Base-by-base conservation (phyloP, 2,797 vertebrate species). In the Lerista edwardsae region DNA sequence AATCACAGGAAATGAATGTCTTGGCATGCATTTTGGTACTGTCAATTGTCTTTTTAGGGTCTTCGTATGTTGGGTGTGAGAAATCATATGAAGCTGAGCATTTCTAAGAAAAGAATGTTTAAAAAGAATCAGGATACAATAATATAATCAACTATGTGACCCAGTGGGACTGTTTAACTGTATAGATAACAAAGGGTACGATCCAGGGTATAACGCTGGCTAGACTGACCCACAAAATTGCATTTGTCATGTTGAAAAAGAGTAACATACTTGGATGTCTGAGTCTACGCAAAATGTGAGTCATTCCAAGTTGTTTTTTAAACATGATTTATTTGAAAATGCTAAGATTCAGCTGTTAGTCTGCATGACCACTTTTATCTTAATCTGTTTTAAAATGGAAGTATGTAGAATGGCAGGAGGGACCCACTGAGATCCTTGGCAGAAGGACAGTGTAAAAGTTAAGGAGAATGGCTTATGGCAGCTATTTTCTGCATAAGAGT, bases 71-170 rank as follows among this genome's bases (percentile, higher is more conserved):
- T 80, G 93, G 90, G 90, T 79, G 84, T 10, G 19, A 57, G 64
- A 85, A 88, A 86, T 67, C 75, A 82, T 74, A 90, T 69, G 83
- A 87, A 92, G 80, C 86, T 90, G 85, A 61, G 39, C 21, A n/a
- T n/a, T n/a, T n/a, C n/a, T n/a, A n/a, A n/a, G n/a, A n/a, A n/a
- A n/a, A n/a, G n/a, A n/a, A n/a, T n/a, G n/a, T n/a, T n/a, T n/a
- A n/a, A n/a, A n/a, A n/a, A n/a, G n/a, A n/a, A n/a, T n/a, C 83
- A 72, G 44, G 90, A 89, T 84, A 91, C 89, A 91, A 93, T 90
- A 90, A 83, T 92, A 90, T 0, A 4, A 64, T 92, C 74, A 76
- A 67, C 23, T 84, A 87, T 90, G 68, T 86, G 4, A 36, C 15
- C 14, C n/a, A 23, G 11, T 87, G 84, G 29, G 2, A 31, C 4